Base-by-base conservation (phyloP, 2,888 invertebrate genomes). In the Aspidiotus rigidus region DNA sequence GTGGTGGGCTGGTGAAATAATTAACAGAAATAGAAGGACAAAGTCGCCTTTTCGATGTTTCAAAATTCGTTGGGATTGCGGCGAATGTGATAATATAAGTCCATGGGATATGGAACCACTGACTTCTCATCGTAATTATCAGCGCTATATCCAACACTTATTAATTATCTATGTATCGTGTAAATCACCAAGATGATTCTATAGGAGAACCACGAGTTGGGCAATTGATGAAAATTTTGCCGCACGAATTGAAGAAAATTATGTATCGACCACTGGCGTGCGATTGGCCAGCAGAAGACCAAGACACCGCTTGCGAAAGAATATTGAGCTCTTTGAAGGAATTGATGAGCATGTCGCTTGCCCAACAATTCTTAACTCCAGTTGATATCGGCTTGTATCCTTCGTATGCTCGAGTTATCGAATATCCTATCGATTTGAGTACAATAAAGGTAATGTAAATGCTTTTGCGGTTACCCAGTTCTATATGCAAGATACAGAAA, bases 101-200 rank as follows among this genome's bases (percentile, higher is more conserved):
- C 95, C 97, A 0, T 98, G 87, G 93, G 97, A 98, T 80, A 84
- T 98, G 81, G 96, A 97, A 78, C 90, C 90, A 0, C 81, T 93
- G 17, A 89, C 90, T 76, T 85, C 86, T 74, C 81, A 83, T 71
- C 82, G 87, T 80, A 79, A 77, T 80, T 77, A 60, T 62, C 1
- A 44, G 28, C 28, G 28, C 28, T 28, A 28, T 28, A 28, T 28
- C 5, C 5, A 5, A 28, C 28, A 28, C 28, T 1, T 28, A 3
- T 28, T 28, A 8, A 3, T 16, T 15, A 15, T 62, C 44, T 41
- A 42, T 44, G 40, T 11, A 2, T 11, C 11, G 3, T 61, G 39
- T 15, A 16, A 56, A 59, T 39, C 39, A 39, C 13, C 59, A 13
- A 7, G 15, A n/a, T 56, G 13, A 71, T 71, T 69, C 73, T 74